Evolutionary conservation across 2,113 vertebrate genomes (phyloP), one percentile per base, ranked within the genome.

Genomic region (Misgurnus anguillicaudatus): DNA sequence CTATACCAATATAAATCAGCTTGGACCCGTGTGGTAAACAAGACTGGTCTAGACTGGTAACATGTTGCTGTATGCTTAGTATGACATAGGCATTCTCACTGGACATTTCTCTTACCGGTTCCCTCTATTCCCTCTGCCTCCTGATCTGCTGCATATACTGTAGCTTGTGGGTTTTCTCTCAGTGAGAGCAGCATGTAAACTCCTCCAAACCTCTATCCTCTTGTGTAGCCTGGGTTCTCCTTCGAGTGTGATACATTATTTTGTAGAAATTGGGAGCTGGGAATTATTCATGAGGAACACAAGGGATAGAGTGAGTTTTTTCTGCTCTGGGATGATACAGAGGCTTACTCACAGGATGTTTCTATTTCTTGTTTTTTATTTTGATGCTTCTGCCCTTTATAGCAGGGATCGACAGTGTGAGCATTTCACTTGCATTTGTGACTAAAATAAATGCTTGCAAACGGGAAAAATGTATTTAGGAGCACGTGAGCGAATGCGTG

Each of bases 231-330:
- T 17, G 60, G 62, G 75, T 80, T 53, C 68, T 74, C 77, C 85
- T 84, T 84, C 79, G 75, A 80, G 76, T 75, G 80, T 80, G 82
- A 82, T 79, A 21, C 77, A 55, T 73, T 73, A 80, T 85, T 85
- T 72, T 85, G 19, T 62, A 79, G 62, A 76, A 66, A 74, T 64
- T 58, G 86, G 81, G 48, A 67, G 65, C 71, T 55, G 53, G 75
- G 73, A 85, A 31, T 24, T 66, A 55, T 55, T 62, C 57, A 64
- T 38, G 77, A 81, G 79, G 83, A 82, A 47, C 45, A 65, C 42
- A 71, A 17, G 38, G 77, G 75, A 73, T 73, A 75, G 71, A 38
- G 39, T 69, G 41, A 47, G 76, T 66, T 14, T 31, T 31, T 84
- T 77, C 31, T 55, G 62, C 13, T 51, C 47, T 62, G 21, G 39